Evolutionary conservation across 2,113 vertebrate genomes (phyloP).

Genomic region (Cercocebus atys): DNA sequence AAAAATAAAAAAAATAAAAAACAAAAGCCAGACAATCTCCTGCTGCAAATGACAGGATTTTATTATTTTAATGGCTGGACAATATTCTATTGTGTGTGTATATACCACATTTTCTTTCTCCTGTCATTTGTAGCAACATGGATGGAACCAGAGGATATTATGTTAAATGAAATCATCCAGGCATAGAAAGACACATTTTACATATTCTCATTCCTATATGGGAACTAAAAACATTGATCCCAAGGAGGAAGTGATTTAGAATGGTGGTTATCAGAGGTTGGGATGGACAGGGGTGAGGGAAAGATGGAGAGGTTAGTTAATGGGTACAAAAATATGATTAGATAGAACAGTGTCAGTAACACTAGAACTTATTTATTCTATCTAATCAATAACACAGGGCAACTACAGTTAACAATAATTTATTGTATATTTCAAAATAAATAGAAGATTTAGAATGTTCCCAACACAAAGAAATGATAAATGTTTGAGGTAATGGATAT

Average conservation of each 20-base stretch:
- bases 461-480: not conserved
- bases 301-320: not conserved
- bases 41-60: too few relatives aligned
- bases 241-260: not conserved
- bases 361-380: too few relatives aligned
- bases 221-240: not conserved
- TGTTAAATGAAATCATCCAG: not conserved
- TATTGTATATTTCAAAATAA: not conserved
- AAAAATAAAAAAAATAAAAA: too few relatives aligned
- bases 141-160: not conserved
- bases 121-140: not conserved
- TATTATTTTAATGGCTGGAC: not conserved
- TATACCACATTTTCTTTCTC: not conserved
- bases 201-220: not conserved
- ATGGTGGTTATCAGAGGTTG: not conserved
- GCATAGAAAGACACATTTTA: not conserved
- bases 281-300: not conserved
- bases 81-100: not conserved
- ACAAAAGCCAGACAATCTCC: too few relatives aligned
- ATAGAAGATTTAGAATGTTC: not conserved
- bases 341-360: not conserved
- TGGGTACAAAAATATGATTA: not conserved
- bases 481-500: too few relatives aligned
- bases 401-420: not conserved
- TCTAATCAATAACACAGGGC: not conserved